These are phyloP conservation scores for Tympanuchus pallidicinctus DNA, from an alignment of 2,113 vertebrate species.

Conservation along the genomic window DNA sequence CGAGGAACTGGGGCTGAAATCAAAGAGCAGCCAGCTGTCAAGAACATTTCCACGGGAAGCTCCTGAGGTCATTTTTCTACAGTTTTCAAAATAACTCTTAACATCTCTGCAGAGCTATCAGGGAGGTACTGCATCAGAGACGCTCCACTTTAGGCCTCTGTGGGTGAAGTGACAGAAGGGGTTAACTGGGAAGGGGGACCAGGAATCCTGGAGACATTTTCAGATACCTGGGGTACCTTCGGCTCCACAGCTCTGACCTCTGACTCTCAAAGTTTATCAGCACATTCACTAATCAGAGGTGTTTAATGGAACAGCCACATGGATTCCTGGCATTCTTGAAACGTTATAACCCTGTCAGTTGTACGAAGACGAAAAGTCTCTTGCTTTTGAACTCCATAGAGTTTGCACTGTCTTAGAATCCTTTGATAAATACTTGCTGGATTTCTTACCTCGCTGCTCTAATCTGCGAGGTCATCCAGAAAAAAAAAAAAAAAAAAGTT, in stretches of 20 bases:
- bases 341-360: constrained; percentile 74
- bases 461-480: constrained; percentile 38
- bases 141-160: background rate
- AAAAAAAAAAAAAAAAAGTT: background rate
- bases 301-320: constrained; percentile 76
- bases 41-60: background rate
- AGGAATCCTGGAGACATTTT: constrained; percentile 54
- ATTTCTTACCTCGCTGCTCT: constrained; percentile 67
- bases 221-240: constrained; percentile 75
- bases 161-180: constrained; percentile 29
- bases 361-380: constrained; percentile 70
- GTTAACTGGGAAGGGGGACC: constrained; percentile 9
- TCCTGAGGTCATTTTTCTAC: background rate
- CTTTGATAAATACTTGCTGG: constrained; percentile 73
- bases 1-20: background rate
- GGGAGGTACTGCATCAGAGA: background rate
- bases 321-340: constrained; percentile 75
- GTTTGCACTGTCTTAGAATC: constrained; percentile 64
- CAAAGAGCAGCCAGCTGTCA: background rate
- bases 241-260: constrained; percentile 66
- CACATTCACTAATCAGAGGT: constrained; percentile 76
- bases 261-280: constrained; percentile 74
- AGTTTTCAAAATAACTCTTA: constrained; percentile 6
- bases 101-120: background rate
- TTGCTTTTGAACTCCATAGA: constrained; percentile 69